Percentiles rank a stretch among this genome's conserved stretches.
Evolutionary conservation across 2,888 invertebrate species (phyloP).

Genomic region (Patella pellucida): DNA sequence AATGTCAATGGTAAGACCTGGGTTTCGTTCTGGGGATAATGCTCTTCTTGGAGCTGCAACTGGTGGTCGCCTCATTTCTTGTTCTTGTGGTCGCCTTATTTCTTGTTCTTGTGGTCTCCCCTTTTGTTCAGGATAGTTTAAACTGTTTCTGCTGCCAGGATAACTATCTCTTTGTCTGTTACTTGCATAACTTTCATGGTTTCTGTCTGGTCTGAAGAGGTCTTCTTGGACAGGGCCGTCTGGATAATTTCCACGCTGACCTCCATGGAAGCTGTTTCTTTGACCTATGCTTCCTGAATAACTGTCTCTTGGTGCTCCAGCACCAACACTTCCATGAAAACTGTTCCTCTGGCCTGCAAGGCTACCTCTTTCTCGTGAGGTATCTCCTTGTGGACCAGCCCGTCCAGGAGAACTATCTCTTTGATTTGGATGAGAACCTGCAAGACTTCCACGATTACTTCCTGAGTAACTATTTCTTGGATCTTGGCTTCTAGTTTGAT

Average conservation of each 20-base stretch:
- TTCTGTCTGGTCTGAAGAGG: background rate
- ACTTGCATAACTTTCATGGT: background rate
- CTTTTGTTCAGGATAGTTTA: background rate
- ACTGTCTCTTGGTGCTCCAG: background rate
- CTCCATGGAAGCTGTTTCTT: slow-evolving; percentile 15
- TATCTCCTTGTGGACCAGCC: too few species aligned
- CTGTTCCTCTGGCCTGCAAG: too few species aligned
- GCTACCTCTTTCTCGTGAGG: too few species aligned
- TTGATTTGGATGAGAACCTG: slow-evolving; percentile 12
- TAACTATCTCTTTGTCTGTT: background rate
- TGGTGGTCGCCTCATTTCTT: background rate
- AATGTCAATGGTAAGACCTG: slow-evolving; percentile 36
- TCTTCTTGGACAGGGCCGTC: slow-evolving; percentile 15
- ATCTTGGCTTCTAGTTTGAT: background rate
- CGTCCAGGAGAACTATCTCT: slow-evolving; percentile 17
- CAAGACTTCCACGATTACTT: slow-evolving; percentile 12
- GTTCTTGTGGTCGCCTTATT: too few species aligned
- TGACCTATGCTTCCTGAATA: background rate
- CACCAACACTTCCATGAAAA: background rate
- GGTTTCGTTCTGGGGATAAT: slow-evolving; percentile 3
- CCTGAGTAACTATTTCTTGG: slow-evolving; percentile 8
- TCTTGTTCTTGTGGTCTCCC: too few species aligned
- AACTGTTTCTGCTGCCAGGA: background rate
- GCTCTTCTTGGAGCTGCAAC: slow-evolving; percentile 5
- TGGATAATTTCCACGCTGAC: slow-evolving; percentile 12